Evolutionary conservation across 2,888 invertebrate genomes (phyloP).

Genomic region (Rhaphigaster nebulosa): DNA sequence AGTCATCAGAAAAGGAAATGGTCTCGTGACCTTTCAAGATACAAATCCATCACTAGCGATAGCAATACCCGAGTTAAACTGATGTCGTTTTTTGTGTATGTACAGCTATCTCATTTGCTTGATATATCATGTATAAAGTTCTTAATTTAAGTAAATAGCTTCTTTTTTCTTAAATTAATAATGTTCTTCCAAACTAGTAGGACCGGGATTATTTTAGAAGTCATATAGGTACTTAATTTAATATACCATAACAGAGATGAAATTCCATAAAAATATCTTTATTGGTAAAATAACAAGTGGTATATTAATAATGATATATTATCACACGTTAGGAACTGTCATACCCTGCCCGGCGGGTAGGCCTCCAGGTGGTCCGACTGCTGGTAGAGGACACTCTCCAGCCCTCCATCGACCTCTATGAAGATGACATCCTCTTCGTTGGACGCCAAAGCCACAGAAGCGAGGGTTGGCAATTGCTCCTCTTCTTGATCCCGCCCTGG

Average conservation of each 20-base stretch:
- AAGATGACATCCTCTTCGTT: conserved; percentile 64
- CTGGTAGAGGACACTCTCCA: conserved; percentile 56
- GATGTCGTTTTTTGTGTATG: too few relatives aligned
- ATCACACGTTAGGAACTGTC: not conserved
- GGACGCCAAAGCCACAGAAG: conserved; percentile 61
- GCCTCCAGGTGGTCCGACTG: conserved; percentile 42
- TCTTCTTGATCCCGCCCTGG: conserved; percentile 39
- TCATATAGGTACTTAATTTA: too few relatives aligned
- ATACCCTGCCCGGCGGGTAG: conserved; percentile 22
- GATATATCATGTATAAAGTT: too few relatives aligned
- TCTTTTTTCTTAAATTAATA: too few relatives aligned
- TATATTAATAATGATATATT: not conserved
- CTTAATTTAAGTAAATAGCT: too few relatives aligned
- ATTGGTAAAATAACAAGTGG: not conserved
- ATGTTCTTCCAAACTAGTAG: too few relatives aligned
- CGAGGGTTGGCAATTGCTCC: conserved; percentile 60
- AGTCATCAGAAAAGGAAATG: too few relatives aligned
- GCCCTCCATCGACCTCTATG: conserved; percentile 62
- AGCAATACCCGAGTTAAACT: too few relatives aligned
- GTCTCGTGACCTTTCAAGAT: too few relatives aligned
- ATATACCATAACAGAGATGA: not conserved
- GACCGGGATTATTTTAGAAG: too few relatives aligned
- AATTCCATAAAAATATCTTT: not conserved
- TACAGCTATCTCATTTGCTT: too few relatives aligned
- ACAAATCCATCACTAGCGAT: too few relatives aligned